Evolutionary conservation across 2,888 invertebrate species (phyloP), one percentile per base, ranked within the genome.

Genomic region (Teleogryllus oceanicus): DNA sequence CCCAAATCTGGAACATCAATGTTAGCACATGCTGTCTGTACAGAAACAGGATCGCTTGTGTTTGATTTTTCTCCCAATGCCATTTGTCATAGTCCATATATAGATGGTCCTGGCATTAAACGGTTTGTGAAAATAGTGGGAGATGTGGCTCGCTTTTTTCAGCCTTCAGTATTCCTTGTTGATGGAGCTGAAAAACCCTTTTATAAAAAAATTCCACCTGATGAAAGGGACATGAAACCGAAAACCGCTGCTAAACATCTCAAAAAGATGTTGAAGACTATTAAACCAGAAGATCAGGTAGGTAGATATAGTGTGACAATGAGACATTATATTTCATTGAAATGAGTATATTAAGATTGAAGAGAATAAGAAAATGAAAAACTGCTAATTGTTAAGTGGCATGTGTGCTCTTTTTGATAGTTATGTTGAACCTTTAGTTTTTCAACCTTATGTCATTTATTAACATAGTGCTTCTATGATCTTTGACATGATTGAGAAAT

Each of bases 51-150:
- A 78, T 92, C 94, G 8, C 91, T 94, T 75, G 86, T 95, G 13
- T 92, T 95, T 85, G 94, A 96, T 84, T 87, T 96, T 18, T 92
- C 94, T 0, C 92, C 94, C 0, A 87, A 89, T 76, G 91, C 91
- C 83, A 88, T 94, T 11, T 91, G 89, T 20, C 90, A 92, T 78
- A 92, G 62, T n/a, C 16, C 13, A 62, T 62, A 18, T 8, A 8
- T n/a, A n/a, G 62, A n/a, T n/a, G n/a, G n/a, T 18, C 16, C 16
- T 18, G 62, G 62, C 13, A n/a, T 62, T n/a, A 62, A 62, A 8
- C 16, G n/a, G 62, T 62, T 62, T n/a, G n/a, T 62, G 62, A 62
- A 62, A n/a, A n/a, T 62, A n/a, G 62, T n/a, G 2, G 62, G 62
- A 13, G 62, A n/a, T n/a, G 62, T 62, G 16, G 62, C 62, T n/a